phyloP scores from a whole-genome alignment of 2,797 vertebrate genomes.

The Xenentodon cancila region DNA sequence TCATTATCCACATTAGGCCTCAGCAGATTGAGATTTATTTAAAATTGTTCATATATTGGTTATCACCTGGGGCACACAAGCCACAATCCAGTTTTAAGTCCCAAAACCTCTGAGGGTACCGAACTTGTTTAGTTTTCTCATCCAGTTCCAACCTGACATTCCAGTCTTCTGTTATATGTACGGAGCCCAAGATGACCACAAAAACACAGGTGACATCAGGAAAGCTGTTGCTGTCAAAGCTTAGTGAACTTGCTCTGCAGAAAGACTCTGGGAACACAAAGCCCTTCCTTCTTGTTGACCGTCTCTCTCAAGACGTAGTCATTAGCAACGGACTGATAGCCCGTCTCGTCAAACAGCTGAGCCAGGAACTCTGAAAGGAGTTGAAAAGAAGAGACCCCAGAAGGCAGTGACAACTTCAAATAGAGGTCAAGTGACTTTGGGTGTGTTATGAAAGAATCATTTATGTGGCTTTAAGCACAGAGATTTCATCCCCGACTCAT shows the following conservation, averaged over 20 bases:
- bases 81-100: too few species aligned
- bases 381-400: not conserved
- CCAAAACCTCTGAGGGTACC: too few species aligned
- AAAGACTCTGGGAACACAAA: conserved; percentile 92
- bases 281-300: conserved; percentile 94
- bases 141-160: not conserved
- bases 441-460: too few species aligned
- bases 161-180: not conserved
- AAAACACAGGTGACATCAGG: conserved; percentile 11
- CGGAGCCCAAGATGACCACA: not conserved
- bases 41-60: too few species aligned
- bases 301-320: conserved; percentile 94
- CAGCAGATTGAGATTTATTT: too few species aligned
- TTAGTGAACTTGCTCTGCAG: conserved; percentile 95
- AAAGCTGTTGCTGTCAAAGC: conserved; percentile 36
- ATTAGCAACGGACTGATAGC: conserved; percentile 83
- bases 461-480: too few species aligned
- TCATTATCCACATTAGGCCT: too few species aligned
- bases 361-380: conserved; percentile 85
- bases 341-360: conserved; percentile 82
- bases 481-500: too few species aligned
- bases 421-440: not conserved
- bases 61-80: too few species aligned
- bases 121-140: not conserved
- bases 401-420: not conserved